Evolutionary conservation across 2,888 invertebrate genomes (phyloP), one percentile per base, ranked within the genome.

Genomic region (Agrilus cyanescens): DNA sequence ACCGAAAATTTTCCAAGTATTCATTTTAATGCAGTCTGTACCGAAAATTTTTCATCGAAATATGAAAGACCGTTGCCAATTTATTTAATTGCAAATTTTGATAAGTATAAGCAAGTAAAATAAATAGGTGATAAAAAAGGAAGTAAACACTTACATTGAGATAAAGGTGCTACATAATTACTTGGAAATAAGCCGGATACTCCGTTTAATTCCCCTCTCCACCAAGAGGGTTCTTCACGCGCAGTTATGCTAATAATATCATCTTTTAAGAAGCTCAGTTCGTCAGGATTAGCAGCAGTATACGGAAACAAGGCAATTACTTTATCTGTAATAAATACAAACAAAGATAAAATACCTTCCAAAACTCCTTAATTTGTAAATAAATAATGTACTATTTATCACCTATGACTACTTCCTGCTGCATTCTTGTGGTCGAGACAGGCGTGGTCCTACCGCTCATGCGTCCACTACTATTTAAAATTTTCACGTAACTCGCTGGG

Each of bases 401-500:
- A 67, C 68, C 68, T 44, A 68, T 58, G 47, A 68, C 53, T 43
- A 68, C 55, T 59, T 68, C 68, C 45, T 67, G 67, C 50, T 82
- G 81, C 67, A 80, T 78, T 54, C 81, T 75, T 47, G 74, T 72
- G 38, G 79, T 78, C 4, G 80, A 72, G 3, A 85, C 82, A 0
- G 85, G 85, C 0, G 85, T 85, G 10, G 79, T 82, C 31, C 85
- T 69, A 0, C 83, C 83, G 12, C 82, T 82, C 6, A 76, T 74
- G 12, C 80, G 72, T 0, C 82, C 82, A 1, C 80, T 75, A 10
- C 80, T 76, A 44, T 82, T 75, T 14, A 82, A 64, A 30, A 78
- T 74, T 73, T 95, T 95, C 7, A 97, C 94, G 61, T 97, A 98
- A 47, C 90, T 91, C 18, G 96, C 97, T 0, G 98, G 98, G 70